These are phyloP conservation scores for Ptychobarbus kaznakovi DNA, from an alignment of 2,797 vertebrate genomes.

Conservation along the genomic window DNA sequence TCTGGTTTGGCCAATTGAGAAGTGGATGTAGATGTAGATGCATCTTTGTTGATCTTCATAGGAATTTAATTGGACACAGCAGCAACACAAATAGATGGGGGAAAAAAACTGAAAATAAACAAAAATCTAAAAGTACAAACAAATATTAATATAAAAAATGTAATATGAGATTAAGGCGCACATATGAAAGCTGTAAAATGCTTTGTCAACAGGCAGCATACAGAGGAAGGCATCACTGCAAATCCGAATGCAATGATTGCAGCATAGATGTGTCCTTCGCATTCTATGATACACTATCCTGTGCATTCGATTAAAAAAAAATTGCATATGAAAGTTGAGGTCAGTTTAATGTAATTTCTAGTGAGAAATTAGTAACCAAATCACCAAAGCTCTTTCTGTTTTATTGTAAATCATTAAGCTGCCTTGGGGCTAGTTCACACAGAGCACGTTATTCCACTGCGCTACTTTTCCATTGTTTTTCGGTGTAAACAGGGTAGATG, in stretches of 20 bases:
- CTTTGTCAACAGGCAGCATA: background rate
- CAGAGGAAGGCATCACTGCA: background rate
- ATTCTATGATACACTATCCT: background rate
- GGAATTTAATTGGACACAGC: background rate
- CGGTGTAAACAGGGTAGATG: background rate
- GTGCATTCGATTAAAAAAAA: background rate
- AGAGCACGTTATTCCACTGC: background rate
- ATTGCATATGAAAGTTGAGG: background rate
- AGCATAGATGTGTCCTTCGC: background rate
- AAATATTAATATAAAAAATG: background rate
- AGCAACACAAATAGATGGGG: background rate
- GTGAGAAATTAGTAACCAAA: background rate
- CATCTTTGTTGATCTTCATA: background rate
- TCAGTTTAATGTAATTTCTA: background rate
- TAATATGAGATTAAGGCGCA: background rate
- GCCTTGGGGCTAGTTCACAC: background rate
- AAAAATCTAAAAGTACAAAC: background rate
- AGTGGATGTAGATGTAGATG: background rate
- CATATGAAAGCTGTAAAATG: background rate
- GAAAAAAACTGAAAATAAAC: background rate
- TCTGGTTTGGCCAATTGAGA: background rate
- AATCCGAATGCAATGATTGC: background rate
- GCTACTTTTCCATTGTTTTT: background rate
- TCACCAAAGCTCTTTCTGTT: background rate
- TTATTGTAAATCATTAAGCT: background rate